phyloP scores from a whole-genome alignment of 2,113 vertebrate genomes.

The Dasypus novemcinctus region DNA sequence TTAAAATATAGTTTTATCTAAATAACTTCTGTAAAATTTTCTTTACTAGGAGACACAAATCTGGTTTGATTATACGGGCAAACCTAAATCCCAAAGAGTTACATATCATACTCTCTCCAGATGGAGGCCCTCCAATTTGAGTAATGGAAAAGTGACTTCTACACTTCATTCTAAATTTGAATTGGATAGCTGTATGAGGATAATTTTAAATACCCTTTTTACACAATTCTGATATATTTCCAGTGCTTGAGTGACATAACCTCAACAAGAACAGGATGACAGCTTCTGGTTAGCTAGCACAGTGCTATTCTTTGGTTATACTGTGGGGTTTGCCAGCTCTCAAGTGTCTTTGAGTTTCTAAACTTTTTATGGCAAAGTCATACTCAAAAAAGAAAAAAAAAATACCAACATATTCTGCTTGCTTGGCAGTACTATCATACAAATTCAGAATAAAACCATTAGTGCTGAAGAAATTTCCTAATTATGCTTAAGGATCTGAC shows the following conservation, averaged over 20 bases:
- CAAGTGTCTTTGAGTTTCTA: conserved; percentile 35
- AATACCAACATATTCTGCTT: not conserved
- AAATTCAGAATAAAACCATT: not conserved
- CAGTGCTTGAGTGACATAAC: not conserved
- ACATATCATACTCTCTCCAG: not conserved
- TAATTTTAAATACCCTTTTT: not conserved
- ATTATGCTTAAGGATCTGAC: not conserved
- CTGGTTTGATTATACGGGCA: not conserved
- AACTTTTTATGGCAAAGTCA: conserved; percentile 1
- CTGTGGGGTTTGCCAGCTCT: not conserved
- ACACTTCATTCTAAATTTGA: conserved; percentile 8
- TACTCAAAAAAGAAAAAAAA: not conserved
- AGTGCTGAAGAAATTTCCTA: not conserved
- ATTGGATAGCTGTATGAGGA: not conserved
- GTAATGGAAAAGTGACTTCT: not conserved
- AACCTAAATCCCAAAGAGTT: not conserved
- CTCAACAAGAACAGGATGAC: not conserved
- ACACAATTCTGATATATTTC: not conserved
- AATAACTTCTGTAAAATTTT: not conserved
- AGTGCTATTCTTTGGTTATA: not conserved
- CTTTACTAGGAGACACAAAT: not conserved
- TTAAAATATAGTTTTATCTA: too few relatives aligned
- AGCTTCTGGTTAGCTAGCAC: not conserved
- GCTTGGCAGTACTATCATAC: not conserved
- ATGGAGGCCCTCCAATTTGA: not conserved